Conservation (phyloP, 53 echinoderm and acorn worm genomes). For the Stichopus horrens region DNA sequence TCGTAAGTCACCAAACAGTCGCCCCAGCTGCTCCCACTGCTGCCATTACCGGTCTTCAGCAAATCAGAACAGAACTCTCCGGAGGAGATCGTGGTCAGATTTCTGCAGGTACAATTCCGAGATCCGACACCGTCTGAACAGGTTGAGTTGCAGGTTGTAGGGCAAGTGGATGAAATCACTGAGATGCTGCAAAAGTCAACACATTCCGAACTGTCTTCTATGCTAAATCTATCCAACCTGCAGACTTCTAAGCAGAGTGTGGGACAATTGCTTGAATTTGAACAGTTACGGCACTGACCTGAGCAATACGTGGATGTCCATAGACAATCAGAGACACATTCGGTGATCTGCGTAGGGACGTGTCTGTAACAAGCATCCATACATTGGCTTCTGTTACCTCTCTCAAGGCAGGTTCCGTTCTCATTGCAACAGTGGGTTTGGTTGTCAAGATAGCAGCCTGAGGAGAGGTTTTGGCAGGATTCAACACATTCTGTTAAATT, state of each 20-base stretch:
- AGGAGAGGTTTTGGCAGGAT: neutral
- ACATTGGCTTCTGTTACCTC: neutral
- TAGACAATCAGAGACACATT: slow-evolving; percentile 1
- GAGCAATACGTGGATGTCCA: neutral
- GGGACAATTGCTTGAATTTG: neutral
- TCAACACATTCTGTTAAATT: neutral
- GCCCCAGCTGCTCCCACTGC: neutral
- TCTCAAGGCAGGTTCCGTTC: neutral
- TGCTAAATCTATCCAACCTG: neutral
- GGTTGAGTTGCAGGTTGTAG: slow-evolving; percentile 49
- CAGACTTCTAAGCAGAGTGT: slow-evolving; percentile 30
- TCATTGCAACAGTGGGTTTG: neutral
- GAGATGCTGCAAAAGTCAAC: slow-evolving; percentile 39
- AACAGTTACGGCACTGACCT: slow-evolving; percentile 10
- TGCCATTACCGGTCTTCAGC: neutral
- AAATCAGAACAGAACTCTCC: neutral
- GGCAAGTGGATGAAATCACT: slow-evolving; percentile 44
- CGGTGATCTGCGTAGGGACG: neutral
- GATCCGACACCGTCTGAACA: slow-evolving; percentile 51
- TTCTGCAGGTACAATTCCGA: slow-evolving; percentile 56
- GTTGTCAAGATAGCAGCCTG: neutral
- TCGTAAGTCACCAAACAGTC: neutral
- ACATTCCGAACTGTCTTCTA: slow-evolving; percentile 44
- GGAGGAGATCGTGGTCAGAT: slow-evolving; percentile 21
- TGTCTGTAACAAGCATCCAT: neutral